Evolutionary conservation across 2,113 vertebrate genomes (phyloP).

Genomic region (Phaethon lepturus): DNA sequence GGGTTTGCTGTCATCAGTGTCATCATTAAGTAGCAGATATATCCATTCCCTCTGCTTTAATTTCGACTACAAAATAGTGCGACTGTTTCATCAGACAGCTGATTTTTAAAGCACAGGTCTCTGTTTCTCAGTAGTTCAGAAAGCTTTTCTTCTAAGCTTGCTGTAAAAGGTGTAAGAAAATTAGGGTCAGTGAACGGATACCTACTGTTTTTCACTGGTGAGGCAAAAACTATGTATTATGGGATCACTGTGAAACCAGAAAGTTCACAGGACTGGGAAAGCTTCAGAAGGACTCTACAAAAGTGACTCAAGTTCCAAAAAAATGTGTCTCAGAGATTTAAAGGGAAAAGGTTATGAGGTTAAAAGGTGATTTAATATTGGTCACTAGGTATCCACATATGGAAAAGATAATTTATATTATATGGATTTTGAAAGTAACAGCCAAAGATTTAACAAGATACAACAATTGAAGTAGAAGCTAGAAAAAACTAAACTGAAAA

Average conservation of each 20-base stretch:
- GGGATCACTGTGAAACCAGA: neutral
- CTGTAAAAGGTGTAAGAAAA: conserved; percentile 77
- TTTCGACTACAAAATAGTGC: neutral
- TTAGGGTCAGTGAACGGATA: neutral
- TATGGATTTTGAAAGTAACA: neutral
- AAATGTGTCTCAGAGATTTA: neutral
- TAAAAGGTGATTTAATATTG: neutral
- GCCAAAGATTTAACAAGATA: neutral
- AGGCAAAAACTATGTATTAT: neutral
- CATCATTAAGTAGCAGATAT: neutral
- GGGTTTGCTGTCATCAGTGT: neutral
- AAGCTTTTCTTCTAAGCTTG: conserved; percentile 80
- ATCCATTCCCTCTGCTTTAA: neutral
- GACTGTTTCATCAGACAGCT: neutral
- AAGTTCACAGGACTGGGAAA: neutral
- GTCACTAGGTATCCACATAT: neutral
- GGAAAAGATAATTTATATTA: neutral
- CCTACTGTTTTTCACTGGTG: neutral
- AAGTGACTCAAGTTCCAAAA: neutral
- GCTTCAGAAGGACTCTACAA: neutral
- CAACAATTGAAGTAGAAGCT: neutral
- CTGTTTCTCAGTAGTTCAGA: conserved; percentile 82
- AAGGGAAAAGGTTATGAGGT: neutral
- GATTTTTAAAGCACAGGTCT: conserved; percentile 74
- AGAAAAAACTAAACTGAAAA: neutral